Base-by-base conservation (phyloP, 2,888 invertebrate genomes). In the Brachylomia viminalis region DNA sequence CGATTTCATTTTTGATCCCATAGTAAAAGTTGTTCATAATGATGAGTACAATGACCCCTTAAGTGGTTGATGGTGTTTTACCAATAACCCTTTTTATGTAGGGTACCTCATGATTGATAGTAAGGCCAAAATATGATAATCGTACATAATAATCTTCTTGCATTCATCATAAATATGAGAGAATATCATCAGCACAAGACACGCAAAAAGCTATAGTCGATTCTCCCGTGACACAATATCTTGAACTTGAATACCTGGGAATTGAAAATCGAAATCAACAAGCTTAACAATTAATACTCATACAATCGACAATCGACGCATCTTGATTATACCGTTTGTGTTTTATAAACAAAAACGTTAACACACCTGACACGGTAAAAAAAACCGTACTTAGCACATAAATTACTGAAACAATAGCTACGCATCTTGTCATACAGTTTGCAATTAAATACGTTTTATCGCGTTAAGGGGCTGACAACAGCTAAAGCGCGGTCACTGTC, bases 211-310 rank as follows among this genome's bases (percentile, higher is more conserved):
- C 38, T 49, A 42, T 59, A 33, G 33, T 33, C 6, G 15, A 52
- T 54, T 65, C n/a, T 54, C 58, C 42, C 61, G 54, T 79, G 30
- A 69, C 52, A 66, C 61, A 56, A 52, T 72, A 79, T 52, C 49
- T 58, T 30, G 72, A 71, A 71, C 58, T 49, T 17, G 33, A 70
- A 59, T 45, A 45, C 45, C 20, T 82, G 82, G 47, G 85, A 82
- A 85, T 52, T 59, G 45, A 68, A 82, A 84, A 75, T 80, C 45
- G 72, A 75, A 80, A 69, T 52, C 47, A 65, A 45, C 10, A 0
- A 33, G 27, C 15, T 23, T 30, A 52, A 82, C 77, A 73, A n/a
- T n/a, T n/a, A n/a, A 79, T 67, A 59, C 47, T 30, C 17, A 42
- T 23, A 72, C n/a, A 73, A 72, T 56, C 8, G 13, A 80, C 67